Evolutionary conservation across 2,797 vertebrate genomes (phyloP).

Genomic region (Jordanella pulchra): DNA sequence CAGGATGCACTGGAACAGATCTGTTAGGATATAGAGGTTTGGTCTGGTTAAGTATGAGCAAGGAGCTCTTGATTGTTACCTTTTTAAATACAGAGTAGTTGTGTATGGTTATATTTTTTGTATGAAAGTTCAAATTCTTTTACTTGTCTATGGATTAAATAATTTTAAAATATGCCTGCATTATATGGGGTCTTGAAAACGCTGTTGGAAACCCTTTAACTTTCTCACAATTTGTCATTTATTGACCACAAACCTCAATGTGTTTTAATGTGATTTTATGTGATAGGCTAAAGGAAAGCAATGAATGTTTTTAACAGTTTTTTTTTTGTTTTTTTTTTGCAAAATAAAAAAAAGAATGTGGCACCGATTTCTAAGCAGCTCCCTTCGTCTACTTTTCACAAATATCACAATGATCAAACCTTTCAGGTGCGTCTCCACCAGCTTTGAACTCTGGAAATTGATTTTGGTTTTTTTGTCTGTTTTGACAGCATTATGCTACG

Average conservation of each 20-base stretch:
- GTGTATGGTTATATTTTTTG: too few relatives aligned
- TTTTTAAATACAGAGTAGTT: neutral
- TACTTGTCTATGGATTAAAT: neutral
- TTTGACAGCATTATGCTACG: neutral
- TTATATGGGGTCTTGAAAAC: neutral
- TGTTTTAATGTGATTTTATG: neutral
- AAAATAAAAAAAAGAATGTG: neutral
- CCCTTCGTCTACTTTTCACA: neutral
- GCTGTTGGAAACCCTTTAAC: neutral
- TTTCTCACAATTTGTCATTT: neutral
- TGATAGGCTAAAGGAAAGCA: neutral
- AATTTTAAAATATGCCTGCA: neutral
- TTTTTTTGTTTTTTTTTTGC: neutral
- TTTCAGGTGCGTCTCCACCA: neutral
- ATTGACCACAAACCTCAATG: neutral
- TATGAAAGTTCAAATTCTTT: neutral
- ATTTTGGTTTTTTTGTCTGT: too few relatives aligned
- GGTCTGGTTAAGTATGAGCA: neutral
- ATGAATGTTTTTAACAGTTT: neutral
- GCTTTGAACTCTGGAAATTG: neutral
- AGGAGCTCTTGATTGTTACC: neutral
- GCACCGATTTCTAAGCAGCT: neutral
- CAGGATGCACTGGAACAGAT: neutral
- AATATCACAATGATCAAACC: neutral
- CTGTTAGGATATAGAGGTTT: constrained; percentile 2